Evolutionary conservation across 1,140 invertebrate species (phyloP).

Genomic region (Maniola jurtina): DNA sequence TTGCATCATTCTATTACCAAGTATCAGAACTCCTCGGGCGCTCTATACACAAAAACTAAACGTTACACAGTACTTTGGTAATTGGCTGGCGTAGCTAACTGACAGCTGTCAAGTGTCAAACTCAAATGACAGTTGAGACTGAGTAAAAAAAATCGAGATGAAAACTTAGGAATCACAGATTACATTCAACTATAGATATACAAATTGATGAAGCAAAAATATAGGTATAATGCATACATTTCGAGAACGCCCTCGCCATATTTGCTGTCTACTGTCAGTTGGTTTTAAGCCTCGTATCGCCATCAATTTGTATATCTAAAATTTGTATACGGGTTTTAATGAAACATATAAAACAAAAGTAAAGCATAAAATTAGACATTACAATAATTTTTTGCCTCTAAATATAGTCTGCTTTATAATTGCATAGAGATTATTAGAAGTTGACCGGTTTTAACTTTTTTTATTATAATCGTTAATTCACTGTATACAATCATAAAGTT

Average conservation of each 20-base stretch:
- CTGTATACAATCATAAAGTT: no score
- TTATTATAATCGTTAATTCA: no score
- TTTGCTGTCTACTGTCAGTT: no score
- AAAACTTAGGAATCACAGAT: constrained; percentile 14
- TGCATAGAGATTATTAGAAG: background rate
- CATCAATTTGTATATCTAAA: constrained; percentile 7
- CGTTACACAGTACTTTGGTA: constrained; percentile 40
- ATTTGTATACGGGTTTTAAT: background rate
- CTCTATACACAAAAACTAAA: constrained; percentile 32
- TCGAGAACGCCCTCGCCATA: no score
- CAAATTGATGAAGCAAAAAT: background rate
- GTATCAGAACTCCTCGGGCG: constrained; percentile 14
- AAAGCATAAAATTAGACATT: constrained; percentile 2
- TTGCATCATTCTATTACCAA: background rate
- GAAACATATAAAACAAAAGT: constrained; percentile 7
- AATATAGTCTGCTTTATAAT: background rate
- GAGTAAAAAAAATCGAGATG: constrained; percentile 5
- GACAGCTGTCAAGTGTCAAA: constrained; percentile 25
- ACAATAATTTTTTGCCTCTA: background rate
- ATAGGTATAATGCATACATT: background rate
- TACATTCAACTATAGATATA: constrained; percentile 10
- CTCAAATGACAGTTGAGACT: constrained; percentile 6
- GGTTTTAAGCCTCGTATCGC: background rate
- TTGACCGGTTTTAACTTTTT: no score
- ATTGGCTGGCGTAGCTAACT: constrained; percentile 34